Percentiles rank a stretch among this genome's conserved stretches.
These are phyloP conservation scores for Aepyceros melampus DNA, from an alignment of 2,113 vertebrate genomes.

Conservation along the genomic window DNA sequence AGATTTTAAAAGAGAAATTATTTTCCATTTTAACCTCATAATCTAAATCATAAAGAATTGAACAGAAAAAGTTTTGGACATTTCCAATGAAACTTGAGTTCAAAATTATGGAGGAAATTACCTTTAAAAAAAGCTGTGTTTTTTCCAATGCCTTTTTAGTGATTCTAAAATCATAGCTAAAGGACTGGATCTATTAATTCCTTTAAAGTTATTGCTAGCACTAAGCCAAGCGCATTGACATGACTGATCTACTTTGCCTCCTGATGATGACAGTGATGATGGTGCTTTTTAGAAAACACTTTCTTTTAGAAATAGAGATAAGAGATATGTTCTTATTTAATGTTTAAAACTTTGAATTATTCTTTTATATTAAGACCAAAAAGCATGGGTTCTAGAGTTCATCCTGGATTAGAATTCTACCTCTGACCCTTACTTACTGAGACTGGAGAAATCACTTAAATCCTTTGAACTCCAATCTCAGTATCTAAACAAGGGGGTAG, in stretches of 20 bases:
- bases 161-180: background rate
- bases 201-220: background rate
- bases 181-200: constrained; percentile 22
- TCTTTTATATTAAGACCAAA: background rate
- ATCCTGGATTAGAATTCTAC: background rate
- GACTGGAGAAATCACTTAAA: background rate
- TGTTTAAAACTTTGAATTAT: background rate
- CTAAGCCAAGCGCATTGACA: background rate
- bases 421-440: background rate
- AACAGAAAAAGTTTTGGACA: background rate
- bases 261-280: background rate
- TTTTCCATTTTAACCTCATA: background rate
- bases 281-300: constrained; percentile 13
- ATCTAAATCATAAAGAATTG: background rate
- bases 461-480: background rate
- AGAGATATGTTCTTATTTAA: background rate
- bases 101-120: background rate
- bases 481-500: background rate
- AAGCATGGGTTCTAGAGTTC: background rate
- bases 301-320: background rate
- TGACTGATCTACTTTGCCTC: background rate
- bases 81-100: background rate
- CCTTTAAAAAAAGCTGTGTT: background rate
- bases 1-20: background rate
- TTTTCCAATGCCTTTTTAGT: background rate